Evolutionary conservation across 2,888 invertebrate genomes (phyloP).

Genomic region (Hofmannophila pseudospretella): DNA sequence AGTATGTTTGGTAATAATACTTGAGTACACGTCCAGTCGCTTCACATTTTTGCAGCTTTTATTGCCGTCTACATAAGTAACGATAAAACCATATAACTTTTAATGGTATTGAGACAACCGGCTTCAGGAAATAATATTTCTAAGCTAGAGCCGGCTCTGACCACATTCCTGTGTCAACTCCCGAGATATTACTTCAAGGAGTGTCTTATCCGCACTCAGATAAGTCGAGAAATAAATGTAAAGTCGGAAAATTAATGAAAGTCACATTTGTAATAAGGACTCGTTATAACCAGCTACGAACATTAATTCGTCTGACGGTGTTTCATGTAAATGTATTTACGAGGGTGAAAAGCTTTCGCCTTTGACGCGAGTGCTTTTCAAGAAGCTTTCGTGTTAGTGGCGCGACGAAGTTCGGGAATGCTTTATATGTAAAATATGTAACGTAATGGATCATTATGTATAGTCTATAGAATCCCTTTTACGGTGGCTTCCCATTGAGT

Average conservation of each 20-base stretch:
- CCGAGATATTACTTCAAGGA: conserved; percentile 19
- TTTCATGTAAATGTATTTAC: conserved; percentile 2
- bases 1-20: too few species aligned
- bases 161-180: conserved; percentile 34
- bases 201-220: conserved; percentile 5
- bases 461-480: too few species aligned
- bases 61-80: too few species aligned
- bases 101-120: too few species aligned
- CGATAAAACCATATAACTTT: too few species aligned
- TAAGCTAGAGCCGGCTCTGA: neutral
- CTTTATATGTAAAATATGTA: conserved; percentile 1
- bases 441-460: too few species aligned
- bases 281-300: neutral
- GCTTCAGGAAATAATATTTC: too few species aligned
- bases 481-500: too few species aligned
- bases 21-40: too few species aligned
- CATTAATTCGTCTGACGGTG: too few species aligned
- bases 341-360: conserved; percentile 8
- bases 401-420: conserved; percentile 9
- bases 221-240: neutral
- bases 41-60: too few species aligned
- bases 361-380: conserved; percentile 36
- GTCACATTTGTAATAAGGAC: neutral
- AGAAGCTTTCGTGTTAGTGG: conserved; percentile 30
- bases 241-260: too few species aligned